Percentiles rank a stretch among this genome's conserved stretches.
phyloP scores from a whole-genome alignment of 2,888 invertebrate species.

The Ichneumoninae sp. region DNA sequence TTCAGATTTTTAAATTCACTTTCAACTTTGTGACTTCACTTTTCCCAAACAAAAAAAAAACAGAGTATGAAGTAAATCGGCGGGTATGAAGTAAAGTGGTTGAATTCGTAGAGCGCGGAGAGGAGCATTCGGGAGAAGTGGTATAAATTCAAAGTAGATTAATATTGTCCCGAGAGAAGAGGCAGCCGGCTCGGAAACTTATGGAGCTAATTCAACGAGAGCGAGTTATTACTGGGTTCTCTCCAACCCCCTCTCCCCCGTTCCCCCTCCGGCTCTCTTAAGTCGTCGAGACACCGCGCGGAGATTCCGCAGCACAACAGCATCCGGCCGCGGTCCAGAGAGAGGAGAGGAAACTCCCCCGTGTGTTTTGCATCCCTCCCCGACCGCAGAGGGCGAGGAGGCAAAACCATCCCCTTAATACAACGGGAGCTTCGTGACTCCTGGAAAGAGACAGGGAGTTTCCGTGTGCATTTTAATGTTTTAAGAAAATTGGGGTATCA shows the following conservation, averaged over 20 bases:
- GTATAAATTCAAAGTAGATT: conserved; percentile 84
- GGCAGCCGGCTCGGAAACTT: conserved; percentile 38
- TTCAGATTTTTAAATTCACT: too few relatives aligned
- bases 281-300: conserved; percentile 50
- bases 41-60: too few relatives aligned
- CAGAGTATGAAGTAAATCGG: too few relatives aligned
- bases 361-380: conserved; percentile 77
- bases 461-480: conserved; percentile 51
- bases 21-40: too few relatives aligned
- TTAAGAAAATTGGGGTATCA: conserved; percentile 56
- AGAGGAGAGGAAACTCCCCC: conserved; percentile 64
- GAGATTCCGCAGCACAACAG: conserved; percentile 52
- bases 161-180: conserved; percentile 81
- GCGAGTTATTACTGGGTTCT: conserved; percentile 81
- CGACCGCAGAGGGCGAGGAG: background rate
- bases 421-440: conserved; percentile 17
- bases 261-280: background rate
- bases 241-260: conserved; percentile 58
- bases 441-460: background rate
- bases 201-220: conserved; percentile 80
- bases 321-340: conserved; percentile 43
- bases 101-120: conserved; percentile 28
- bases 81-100: background rate
- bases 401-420: conserved; percentile 21
- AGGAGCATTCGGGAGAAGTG: conserved; percentile 55